Conservation (phyloP, 2,888 invertebrate genomes). For the Myathropa florea region DNA sequence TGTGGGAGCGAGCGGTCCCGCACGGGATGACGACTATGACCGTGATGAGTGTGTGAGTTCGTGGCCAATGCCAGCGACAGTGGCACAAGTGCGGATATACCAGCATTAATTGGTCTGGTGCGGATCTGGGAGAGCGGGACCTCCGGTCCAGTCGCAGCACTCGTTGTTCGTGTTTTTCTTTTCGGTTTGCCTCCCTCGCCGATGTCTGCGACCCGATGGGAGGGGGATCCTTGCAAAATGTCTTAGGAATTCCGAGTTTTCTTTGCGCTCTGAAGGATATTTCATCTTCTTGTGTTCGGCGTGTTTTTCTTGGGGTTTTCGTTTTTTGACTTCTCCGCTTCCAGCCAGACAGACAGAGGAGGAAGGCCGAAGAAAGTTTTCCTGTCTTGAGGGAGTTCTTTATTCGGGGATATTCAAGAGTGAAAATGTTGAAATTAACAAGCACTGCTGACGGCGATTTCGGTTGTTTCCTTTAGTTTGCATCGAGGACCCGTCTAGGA, state of each 20-base stretch:
- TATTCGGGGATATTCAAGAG: constrained; percentile 43
- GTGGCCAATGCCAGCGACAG: constrained; percentile 33
- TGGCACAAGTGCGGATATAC: constrained; percentile 30
- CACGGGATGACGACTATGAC: constrained; percentile 3
- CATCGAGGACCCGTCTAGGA: not conserved
- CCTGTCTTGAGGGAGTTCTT: constrained; percentile 40
- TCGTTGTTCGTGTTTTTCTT: constrained; percentile 33
- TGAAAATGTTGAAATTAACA: constrained; percentile 52
- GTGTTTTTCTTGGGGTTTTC: not conserved
- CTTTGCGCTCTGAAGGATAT: constrained; percentile 31
- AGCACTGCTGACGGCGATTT: not conserved
- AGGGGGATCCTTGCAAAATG: constrained; percentile 3
- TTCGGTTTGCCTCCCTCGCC: constrained; percentile 35
- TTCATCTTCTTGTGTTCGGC: not conserved
- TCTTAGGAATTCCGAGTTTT: constrained; percentile 24
- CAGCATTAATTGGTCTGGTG: constrained; percentile 62
- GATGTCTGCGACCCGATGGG: not conserved
- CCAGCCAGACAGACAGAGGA: constrained; percentile 8
- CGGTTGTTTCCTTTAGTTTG: not conserved
- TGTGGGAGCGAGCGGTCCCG: not conserved
- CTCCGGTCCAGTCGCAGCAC: constrained; percentile 25
- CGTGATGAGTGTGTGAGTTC: constrained; percentile 36
- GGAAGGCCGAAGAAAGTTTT: constrained; percentile 37
- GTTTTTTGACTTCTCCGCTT: constrained; percentile 9
- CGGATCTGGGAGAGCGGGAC: not conserved